Evolutionary conservation across 1,140 invertebrate species (phyloP).

Genomic region (honey bee (Apis mellifera)): Amel_HAv3.1 CM009932.2:6321501-6322000

Average conservation of each 20-base stretch:
- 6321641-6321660: not conserved
- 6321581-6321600: no score
- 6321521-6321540: not conserved
- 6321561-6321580: no score
- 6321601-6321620: no score
- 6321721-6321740: not conserved
- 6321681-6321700: no score
- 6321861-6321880: slow-evolving; percentile 44
- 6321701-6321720: not conserved
- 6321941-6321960: slow-evolving; percentile 27
- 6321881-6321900: slow-evolving; percentile 37
- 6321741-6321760: not conserved
- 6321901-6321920: slow-evolving; percentile 48
- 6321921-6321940: slow-evolving; percentile 26
- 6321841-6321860: slow-evolving; percentile 42
- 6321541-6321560: no score
- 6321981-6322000: slow-evolving; percentile 64
- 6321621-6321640: not conserved
- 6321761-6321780: not conserved
- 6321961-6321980: slow-evolving; percentile 44
- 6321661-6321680: not conserved
- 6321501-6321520: not conserved
- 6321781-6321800: slow-evolving; percentile 15
- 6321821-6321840: slow-evolving; percentile 25
- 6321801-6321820: slow-evolving; percentile 1